Evolutionary conservation across 2,797 vertebrate species (phyloP), one percentile per base, ranked within the genome.

Genomic region (Chromis chromis): DNA sequence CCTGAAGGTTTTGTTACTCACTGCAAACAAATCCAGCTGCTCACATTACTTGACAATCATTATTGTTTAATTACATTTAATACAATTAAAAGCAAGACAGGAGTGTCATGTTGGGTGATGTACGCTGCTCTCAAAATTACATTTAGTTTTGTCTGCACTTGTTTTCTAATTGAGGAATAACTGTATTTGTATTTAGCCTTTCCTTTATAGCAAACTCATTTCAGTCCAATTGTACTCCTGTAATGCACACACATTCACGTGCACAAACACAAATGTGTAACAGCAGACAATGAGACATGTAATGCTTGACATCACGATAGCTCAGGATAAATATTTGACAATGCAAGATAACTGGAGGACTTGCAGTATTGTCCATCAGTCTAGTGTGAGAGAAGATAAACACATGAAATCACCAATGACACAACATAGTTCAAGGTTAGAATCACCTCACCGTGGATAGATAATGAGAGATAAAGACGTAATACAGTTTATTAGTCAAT

Each of bases 211-310:
- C 16, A 36, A 36, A 36, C 11, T 10, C 3, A 12, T 36, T 11
- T 36, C 33, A 12, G 33, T 11, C 33, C 10, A 36, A 3, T 36
- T 12, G 33, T 36, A 36, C 33, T 36, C 33, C 33, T 36, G 3
- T 6, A 44, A 44, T 2, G 19, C 42, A 2, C 16, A 19, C 42
- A 44, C 6, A 44, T 44, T 19, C 16, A 21, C 6, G 21, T 8
- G 56, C 33, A 60, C 28, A 67, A 21, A 59, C 55, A 1, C 50
- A 28, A 44, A 3, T 48, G 52, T 31, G 25, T 16, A 25, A 25
- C 2, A 62, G 21, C 53, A 49, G 11, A 27, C 65, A 79, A 65
- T 25, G 5, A 40, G 17, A 28, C 65, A 57, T 57, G 22, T 17
- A 16, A 49, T 4, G 44, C 14, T 55, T 17, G 53, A 31, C 53